Evolutionary conservation across 1,140 invertebrate genomes (phyloP).

Genomic region (Augochlora pura): DNA sequence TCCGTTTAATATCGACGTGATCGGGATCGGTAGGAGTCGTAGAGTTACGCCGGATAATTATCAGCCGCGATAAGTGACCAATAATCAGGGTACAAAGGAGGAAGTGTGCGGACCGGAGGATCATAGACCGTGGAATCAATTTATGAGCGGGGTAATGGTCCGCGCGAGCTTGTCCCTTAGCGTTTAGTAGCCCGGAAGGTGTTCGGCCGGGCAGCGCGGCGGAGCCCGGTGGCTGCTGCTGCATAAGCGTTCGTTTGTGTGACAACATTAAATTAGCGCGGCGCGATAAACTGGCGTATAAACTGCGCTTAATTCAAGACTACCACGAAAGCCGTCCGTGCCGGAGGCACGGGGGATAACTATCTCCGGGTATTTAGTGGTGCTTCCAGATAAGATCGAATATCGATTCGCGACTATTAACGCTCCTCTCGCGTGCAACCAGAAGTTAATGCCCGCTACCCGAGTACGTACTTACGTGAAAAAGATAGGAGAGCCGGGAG

Average conservation of each 20-base stretch:
- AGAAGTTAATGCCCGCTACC: background rate
- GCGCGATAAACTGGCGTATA: slow-evolving; percentile 39
- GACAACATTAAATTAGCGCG: slow-evolving; percentile 49
- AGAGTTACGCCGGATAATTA: slow-evolving; percentile 41
- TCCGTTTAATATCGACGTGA: slow-evolving; percentile 13
- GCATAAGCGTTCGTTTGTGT: slow-evolving; percentile 38
- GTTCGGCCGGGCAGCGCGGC: background rate
- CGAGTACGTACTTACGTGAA: too few species aligned
- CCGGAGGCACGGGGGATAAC: slow-evolving; percentile 4
- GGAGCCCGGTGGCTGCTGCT: background rate
- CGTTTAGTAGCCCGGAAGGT: slow-evolving; percentile 36
- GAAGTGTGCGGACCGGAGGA: slow-evolving; percentile 23
- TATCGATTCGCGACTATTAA: slow-evolving; percentile 32
- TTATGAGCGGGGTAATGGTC: slow-evolving; percentile 43
- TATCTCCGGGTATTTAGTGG: slow-evolving; percentile 31
- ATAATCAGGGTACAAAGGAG: slow-evolving; percentile 39
- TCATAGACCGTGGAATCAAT: slow-evolving; percentile 51
- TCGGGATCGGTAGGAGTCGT: background rate
- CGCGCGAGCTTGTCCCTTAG: slow-evolving; percentile 32
- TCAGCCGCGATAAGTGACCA: slow-evolving; percentile 23
- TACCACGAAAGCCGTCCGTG: slow-evolving; percentile 7
- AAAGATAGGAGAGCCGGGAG: too few species aligned
- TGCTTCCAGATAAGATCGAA: slow-evolving; percentile 19
- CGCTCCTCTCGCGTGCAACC: background rate
- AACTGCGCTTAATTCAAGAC: slow-evolving; percentile 32